Evolutionary conservation across 2,113 vertebrate species (phyloP).

Genomic region (Pipa parva): DNA sequence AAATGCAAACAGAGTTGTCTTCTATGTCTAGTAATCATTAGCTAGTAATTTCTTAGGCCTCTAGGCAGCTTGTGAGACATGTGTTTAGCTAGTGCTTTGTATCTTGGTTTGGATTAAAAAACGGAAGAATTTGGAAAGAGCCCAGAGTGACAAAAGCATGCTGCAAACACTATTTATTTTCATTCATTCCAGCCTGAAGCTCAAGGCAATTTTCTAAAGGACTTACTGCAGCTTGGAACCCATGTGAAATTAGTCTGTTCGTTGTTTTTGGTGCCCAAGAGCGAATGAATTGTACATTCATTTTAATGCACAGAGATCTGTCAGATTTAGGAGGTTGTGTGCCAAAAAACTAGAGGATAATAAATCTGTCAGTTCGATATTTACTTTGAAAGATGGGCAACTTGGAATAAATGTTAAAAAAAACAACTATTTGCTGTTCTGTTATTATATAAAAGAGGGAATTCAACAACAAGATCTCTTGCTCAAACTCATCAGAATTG

Average conservation of each 20-base stretch:
- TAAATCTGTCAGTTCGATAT: conserved; percentile 21
- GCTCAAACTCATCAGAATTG: too few relatives aligned
- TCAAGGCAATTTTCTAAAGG: conserved; percentile 25
- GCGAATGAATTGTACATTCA: conserved; percentile 28
- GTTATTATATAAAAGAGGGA: background rate
- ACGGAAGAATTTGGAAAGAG: conserved; percentile 12
- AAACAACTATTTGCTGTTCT: conserved; percentile 1
- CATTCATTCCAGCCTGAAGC: conserved; percentile 35
- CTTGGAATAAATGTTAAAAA: conserved; percentile 6
- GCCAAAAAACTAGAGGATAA: conserved; percentile 18
- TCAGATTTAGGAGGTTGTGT: conserved; percentile 21
- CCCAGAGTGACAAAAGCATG: conserved; percentile 24
- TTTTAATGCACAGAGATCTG: conserved; percentile 28
- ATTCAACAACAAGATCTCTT: background rate
- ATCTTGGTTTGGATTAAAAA: conserved; percentile 22
- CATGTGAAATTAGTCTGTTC: conserved; percentile 26
- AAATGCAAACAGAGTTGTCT: conserved; percentile 20
- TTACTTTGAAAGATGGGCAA: conserved; percentile 11
- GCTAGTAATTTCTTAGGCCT: conserved; percentile 28
- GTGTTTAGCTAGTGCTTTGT: conserved; percentile 31
- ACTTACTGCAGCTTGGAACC: conserved; percentile 19
- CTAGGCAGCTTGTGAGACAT: conserved; percentile 31
- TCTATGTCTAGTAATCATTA: conserved; percentile 23
- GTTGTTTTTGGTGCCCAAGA: conserved; percentile 24
- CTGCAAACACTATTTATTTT: conserved; percentile 29